Conservation (phyloP, 2,888 invertebrate genomes). For the Lymantria monacha region DNA sequence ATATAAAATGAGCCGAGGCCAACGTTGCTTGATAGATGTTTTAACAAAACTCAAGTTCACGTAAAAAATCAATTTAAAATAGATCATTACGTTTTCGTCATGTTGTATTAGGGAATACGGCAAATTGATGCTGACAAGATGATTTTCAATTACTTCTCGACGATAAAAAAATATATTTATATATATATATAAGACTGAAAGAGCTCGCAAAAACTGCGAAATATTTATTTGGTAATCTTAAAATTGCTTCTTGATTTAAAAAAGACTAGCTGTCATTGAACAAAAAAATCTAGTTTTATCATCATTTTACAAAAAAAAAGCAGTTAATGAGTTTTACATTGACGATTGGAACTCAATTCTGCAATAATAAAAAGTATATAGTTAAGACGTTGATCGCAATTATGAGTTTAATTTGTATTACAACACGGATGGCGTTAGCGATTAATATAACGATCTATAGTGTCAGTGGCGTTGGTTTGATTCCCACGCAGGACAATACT, state of each 20-base stretch:
- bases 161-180: constrained; percentile 22
- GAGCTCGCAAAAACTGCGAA: constrained; percentile 8
- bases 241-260: constrained; percentile 7
- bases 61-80: constrained; percentile 18
- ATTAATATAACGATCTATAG: too few relatives aligned
- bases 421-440: too few relatives aligned
- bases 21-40: background rate
- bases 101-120: constrained; percentile 14
- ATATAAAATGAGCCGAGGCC: background rate
- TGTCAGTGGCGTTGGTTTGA: too few relatives aligned
- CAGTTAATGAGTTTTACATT: constrained; percentile 1
- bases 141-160: constrained; percentile 21
- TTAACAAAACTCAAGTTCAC: background rate
- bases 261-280: background rate
- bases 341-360: background rate
- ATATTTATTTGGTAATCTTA: constrained; percentile 6
- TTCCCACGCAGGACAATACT: too few relatives aligned
- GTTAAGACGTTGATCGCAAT: background rate
- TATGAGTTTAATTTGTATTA: background rate
- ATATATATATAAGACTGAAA: background rate
- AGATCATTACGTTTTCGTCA: constrained; percentile 9
- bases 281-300: background rate
- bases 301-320: background rate
- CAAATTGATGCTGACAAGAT: constrained; percentile 5
- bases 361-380: background rate